Percentiles rank a stretch among this genome's conserved stretches.
phyloP scores from a whole-genome alignment of 2,113 vertebrate species.

The Andinoacara biseriatus region DNA sequence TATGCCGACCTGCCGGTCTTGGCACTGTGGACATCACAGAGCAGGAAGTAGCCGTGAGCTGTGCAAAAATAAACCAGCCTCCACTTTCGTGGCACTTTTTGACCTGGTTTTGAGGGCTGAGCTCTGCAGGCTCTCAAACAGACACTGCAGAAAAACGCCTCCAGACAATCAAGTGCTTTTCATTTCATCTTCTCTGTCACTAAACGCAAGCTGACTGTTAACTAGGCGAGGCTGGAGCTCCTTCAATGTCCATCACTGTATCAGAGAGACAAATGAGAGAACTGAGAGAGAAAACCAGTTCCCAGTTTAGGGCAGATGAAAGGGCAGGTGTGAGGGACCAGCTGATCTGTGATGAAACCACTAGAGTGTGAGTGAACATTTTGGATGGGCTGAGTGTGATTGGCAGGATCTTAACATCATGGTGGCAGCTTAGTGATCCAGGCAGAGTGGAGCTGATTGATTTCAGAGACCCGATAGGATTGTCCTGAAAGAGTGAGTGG shows the following conservation, averaged over 20 bases:
- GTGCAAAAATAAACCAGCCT: conserved; percentile 39
- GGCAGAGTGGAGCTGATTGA: conserved; percentile 24
- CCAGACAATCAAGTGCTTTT: conserved; percentile 58
- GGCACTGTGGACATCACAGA: neutral
- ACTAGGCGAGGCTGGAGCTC: conserved; percentile 10
- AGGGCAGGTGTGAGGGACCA: conserved; percentile 34
- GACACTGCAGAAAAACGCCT: conserved; percentile 63
- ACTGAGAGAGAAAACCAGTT: conserved; percentile 16
- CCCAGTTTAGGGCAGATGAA: neutral
- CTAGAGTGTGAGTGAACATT: neutral
- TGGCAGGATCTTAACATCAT: conserved; percentile 25
- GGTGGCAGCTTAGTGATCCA: neutral
- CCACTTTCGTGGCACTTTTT: conserved; percentile 40
- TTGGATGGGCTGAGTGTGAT: conserved; percentile 5
- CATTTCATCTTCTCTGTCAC: conserved; percentile 46
- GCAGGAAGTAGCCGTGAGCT: conserved; percentile 45
- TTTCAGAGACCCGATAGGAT: neutral
- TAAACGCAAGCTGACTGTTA: conserved; percentile 27
- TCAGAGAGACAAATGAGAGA: conserved; percentile 14
- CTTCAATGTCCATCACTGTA: neutral
- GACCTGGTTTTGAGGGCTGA: conserved; percentile 58
- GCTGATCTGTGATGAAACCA: conserved; percentile 15
- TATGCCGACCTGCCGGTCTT: conserved; percentile 16
- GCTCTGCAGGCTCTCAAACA: conserved; percentile 51
- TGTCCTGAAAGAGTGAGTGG: neutral